These are phyloP conservation scores for Brachionus rubens DNA, from an alignment of 1,140 invertebrate genomes.

Conservation along the genomic window DNA sequence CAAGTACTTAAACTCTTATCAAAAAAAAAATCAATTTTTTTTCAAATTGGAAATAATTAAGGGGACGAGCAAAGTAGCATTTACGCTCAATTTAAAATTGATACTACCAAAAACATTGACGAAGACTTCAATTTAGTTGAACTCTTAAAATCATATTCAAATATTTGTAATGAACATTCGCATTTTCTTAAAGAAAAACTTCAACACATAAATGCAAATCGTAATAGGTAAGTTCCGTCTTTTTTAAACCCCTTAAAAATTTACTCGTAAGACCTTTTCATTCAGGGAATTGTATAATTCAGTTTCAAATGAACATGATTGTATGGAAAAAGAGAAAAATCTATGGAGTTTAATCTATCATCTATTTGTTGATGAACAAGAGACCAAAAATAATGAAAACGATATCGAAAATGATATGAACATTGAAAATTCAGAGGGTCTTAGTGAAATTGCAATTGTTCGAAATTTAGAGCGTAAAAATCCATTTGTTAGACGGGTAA, in stretches of 20 bases:
- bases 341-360: constrained; percentile 9
- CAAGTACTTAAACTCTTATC: constrained; percentile 9
- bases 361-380: constrained; percentile 18
- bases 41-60: no score
- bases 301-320: constrained; percentile 3
- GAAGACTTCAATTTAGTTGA: constrained; percentile 41
- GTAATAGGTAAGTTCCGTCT: constrained; percentile 12
- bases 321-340: constrained; percentile 27
- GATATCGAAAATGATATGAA: neutral
- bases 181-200: constrained; percentile 34
- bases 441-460: constrained; percentile 26
- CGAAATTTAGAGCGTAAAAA: constrained; percentile 8
- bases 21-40: no score
- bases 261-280: neutral
- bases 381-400: neutral
- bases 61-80: constrained; percentile 38
- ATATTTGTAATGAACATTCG: constrained; percentile 1
- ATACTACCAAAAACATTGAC: constrained; percentile 31
- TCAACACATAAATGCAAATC: constrained; percentile 15
- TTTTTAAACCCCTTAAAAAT: neutral
- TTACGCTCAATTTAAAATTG: constrained; percentile 44
- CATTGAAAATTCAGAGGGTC: constrained; percentile 4
- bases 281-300: constrained; percentile 1
- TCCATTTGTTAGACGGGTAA: constrained; percentile 15
- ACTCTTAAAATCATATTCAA: constrained; percentile 1